These are phyloP conservation scores for Caenorhabditis panamensis DNA, from an alignment of 2,888 invertebrate genomes.

Conservation along the genomic window DNA sequence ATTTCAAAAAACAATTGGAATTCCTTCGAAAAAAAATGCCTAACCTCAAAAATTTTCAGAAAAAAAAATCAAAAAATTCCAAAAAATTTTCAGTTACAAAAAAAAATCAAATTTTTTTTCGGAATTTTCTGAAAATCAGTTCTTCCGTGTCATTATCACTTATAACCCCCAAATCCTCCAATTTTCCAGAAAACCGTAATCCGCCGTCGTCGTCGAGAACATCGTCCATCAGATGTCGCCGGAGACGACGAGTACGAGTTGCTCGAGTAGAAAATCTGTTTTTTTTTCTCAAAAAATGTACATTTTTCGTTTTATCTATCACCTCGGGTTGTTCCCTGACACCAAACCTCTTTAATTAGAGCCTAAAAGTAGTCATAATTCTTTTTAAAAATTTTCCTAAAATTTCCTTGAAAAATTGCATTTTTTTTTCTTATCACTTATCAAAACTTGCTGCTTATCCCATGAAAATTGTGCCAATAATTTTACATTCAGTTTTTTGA, in stretches of 20 bases:
- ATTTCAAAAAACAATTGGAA: too few species aligned
- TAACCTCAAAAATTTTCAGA: too few species aligned
- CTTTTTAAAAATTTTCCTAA: background rate
- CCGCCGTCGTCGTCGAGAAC: conserved; percentile 33
- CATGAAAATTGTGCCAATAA: background rate
- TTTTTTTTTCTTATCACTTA: background rate
- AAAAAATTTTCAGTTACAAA: too few species aligned
- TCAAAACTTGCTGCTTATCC: too few species aligned
- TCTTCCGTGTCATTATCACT: background rate
- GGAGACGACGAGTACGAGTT: conserved; percentile 45
- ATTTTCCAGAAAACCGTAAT: conserved; percentile 28
- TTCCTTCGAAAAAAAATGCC: too few species aligned
- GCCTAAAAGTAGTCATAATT: conserved; percentile 7
- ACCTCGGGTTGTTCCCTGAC: conserved; percentile 16
- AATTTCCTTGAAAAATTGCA: background rate
- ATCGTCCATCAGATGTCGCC: conserved; percentile 4
- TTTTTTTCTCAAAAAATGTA: background rate
- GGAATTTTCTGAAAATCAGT: too few species aligned
- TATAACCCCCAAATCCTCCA: too few species aligned
- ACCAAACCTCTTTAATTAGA: background rate
- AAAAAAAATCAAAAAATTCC: too few species aligned
- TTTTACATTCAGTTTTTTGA: background rate
- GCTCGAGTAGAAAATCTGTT: conserved; percentile 10
- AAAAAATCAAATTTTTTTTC: too few species aligned
- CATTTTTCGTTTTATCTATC: background rate